Conservation (phyloP, 2,797 vertebrate species). For the Spizella passerina region DNA sequence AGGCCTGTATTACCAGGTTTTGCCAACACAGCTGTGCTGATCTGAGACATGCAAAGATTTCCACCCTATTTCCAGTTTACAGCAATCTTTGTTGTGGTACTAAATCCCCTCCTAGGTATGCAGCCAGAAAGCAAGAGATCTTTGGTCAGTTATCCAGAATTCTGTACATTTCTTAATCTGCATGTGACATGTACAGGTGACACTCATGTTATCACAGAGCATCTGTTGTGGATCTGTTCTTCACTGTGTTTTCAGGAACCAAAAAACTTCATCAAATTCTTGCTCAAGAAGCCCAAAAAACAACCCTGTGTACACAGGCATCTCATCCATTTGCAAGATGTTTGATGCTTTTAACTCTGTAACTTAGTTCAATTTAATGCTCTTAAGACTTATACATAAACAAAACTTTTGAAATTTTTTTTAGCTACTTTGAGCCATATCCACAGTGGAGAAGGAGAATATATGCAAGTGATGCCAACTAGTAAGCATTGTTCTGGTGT, state of each 20-base stretch:
- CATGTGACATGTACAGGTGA: neutral
- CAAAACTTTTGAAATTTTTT: neutral
- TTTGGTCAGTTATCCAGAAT: neutral
- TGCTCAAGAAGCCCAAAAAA: neutral
- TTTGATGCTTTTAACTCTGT: neutral
- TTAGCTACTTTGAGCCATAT: neutral
- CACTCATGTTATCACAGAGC: neutral
- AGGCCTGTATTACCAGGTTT: neutral
- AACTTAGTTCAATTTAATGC: neutral
- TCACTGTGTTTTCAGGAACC: neutral
- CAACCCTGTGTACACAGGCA: neutral
- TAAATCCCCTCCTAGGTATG: neutral
- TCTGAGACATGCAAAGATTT: neutral
- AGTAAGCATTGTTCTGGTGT: neutral
- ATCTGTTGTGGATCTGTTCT: neutral
- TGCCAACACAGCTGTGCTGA: neutral
- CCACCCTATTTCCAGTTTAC: neutral
- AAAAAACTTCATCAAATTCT: neutral
- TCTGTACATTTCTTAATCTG: neutral
- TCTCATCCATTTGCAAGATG: neutral
- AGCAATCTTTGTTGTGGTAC: neutral
- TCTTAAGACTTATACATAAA: neutral
- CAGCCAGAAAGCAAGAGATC: neutral
- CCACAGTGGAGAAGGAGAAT: neutral
- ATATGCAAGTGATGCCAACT: neutral